phyloP scores from a whole-genome alignment of 35 echinoderm and acorn worm genomes.

The Ophiothrix spiculata region DNA sequence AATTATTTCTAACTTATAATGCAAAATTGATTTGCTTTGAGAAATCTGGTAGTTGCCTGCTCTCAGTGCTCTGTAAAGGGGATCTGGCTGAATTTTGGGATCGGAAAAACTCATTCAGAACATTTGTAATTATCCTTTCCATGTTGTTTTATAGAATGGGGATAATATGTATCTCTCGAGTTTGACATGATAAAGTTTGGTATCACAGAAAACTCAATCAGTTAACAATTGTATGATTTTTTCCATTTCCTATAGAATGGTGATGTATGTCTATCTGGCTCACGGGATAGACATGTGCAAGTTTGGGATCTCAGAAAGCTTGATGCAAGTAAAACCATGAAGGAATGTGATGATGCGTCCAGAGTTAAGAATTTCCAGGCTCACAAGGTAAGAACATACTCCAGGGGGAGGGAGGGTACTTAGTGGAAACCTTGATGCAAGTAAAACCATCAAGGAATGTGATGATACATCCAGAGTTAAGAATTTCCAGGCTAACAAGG shows the following conservation, averaged over 20 bases:
- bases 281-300: constrained; percentile 69
- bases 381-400: constrained; percentile 87
- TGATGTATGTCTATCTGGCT: constrained; percentile 66
- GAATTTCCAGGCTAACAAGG: too few species aligned
- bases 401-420: too few species aligned
- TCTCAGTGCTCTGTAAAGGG: too few species aligned
- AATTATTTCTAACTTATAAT: too few species aligned
- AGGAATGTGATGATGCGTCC: constrained; percentile 23
- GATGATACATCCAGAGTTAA: too few species aligned
- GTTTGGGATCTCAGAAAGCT: constrained; percentile 89
- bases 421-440: too few species aligned
- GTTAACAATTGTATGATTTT: neutral
- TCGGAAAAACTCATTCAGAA: too few species aligned
- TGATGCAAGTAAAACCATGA: constrained; percentile 30
- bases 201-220: neutral
- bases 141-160: neutral
- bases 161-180: neutral
- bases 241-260: constrained; percentile 48
- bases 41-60: too few species aligned
- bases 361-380: constrained; percentile 52
- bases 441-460: too few species aligned
- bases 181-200: neutral
- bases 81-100: too few species aligned
- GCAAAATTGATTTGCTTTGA: too few species aligned
- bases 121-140: neutral